phyloP scores from a whole-genome alignment of 2,888 invertebrate species.

The Vanessa cardui region DNA sequence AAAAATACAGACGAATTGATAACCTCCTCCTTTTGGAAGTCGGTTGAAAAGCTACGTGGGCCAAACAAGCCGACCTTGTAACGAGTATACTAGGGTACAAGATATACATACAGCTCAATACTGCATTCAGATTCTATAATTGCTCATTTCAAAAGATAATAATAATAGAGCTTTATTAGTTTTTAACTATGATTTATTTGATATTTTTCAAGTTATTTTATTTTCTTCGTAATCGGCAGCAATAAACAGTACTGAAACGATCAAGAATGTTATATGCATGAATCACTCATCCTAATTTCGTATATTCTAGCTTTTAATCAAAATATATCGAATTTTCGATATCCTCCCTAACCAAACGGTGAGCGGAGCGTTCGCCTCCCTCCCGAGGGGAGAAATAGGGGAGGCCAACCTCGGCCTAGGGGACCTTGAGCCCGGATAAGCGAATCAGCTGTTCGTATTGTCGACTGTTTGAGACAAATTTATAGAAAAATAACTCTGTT shows the following conservation, averaged over 20 bases:
- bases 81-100: background rate
- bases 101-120: no score
- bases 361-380: constrained; percentile 25
- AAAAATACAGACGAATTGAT: no score
- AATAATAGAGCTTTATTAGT: no score
- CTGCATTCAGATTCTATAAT: no score
- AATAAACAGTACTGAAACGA: no score
- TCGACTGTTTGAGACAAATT: constrained; percentile 39
- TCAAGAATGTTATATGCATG: background rate
- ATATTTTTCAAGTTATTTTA: no score
- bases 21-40: no score
- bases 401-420: constrained; percentile 44
- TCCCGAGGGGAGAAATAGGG: constrained; percentile 39
- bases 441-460: constrained; percentile 72
- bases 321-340: constrained; percentile 40
- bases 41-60: constrained; percentile 15
- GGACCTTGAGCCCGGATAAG: constrained; percentile 65
- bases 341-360: constrained; percentile 15
- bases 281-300: constrained; percentile 21
- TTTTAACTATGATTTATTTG: no score
- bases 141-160: no score
- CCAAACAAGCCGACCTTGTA: constrained; percentile 16
- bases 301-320: constrained; percentile 31
- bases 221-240: no score
- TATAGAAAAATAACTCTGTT: constrained; percentile 27